These are phyloP conservation scores for Cydia amplana DNA, from an alignment of 1,140 invertebrate genomes.

Conservation along the genomic window DNA sequence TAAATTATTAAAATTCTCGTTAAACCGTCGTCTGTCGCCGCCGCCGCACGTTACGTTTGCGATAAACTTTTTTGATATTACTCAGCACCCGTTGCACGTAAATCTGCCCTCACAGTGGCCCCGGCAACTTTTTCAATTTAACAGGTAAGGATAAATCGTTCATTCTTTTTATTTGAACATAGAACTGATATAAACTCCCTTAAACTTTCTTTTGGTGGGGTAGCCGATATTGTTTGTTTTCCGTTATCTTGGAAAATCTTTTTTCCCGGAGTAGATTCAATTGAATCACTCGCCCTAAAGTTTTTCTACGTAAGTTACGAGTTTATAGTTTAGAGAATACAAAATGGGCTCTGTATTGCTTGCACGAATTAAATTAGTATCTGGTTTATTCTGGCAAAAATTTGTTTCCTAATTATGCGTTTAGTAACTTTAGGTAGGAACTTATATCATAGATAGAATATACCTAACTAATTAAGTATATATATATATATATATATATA, in stretches of 20 bases:
- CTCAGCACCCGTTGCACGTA: constrained; percentile 73
- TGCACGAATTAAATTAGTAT: too few relatives aligned
- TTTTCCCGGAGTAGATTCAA: constrained; percentile 36
- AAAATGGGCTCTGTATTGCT: not conserved
- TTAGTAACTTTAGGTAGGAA: too few relatives aligned
- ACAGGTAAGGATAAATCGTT: constrained; percentile 78
- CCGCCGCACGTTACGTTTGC: constrained; percentile 52
- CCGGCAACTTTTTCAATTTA: constrained; percentile 78
- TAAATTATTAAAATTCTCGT: constrained; percentile 65
- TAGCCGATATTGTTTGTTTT: constrained; percentile 62
- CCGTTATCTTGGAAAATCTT: constrained; percentile 63
- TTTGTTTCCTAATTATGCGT: too few relatives aligned
- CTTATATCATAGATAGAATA: too few relatives aligned
- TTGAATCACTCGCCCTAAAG: constrained; percentile 1
- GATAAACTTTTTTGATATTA: constrained; percentile 78
- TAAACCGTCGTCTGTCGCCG: constrained; percentile 27
- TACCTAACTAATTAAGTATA: too few relatives aligned
- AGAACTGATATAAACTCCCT: constrained; percentile 73
- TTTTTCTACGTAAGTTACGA: constrained; percentile 5
- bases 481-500: too few relatives aligned
- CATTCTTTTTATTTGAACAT: constrained; percentile 78
- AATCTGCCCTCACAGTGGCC: constrained; percentile 74
- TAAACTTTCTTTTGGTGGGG: constrained; percentile 59
- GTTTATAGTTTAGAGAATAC: not conserved
- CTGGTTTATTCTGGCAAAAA: too few relatives aligned